Evolutionary conservation across 1,140 invertebrate species (phyloP), one percentile per base, ranked within the genome.

Genomic region (Asobara japonica): DNA sequence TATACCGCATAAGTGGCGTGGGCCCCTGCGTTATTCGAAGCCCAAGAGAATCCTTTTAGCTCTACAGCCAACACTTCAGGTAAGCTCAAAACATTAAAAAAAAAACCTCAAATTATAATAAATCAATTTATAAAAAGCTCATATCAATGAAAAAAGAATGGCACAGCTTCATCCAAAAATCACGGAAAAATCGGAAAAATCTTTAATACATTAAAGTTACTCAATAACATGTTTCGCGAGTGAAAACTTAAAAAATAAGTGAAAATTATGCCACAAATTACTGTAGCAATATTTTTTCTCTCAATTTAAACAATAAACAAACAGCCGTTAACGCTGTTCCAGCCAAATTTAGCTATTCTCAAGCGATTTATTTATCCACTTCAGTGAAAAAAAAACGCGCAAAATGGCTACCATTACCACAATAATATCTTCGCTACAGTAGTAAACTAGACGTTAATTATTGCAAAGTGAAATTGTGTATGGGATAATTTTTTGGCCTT

Each of bases 1-100:
- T 88, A 87, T 87, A 83, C 84, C 84, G 88, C 87, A 87, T 86
- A 88, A 89, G 89, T 91, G 88, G 89, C 89, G 89, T 90, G 89
- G 89, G 89, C 88, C 89, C 87, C 29, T 62, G 84, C 81, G 84
- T 84, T 88, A 88, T 89, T 89, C 89, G 88, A 89, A 90, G 89
- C 88, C 83, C 69, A 36, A 70, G 85, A 82, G 83, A 89, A 88
- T 88, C 87, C 87, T 88, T 86, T 88, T 86, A 87, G 88, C 88
- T 86, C 88, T 89, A 85, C 83, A 89, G 78, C 69, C 69, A 86
- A 84, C 83, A 80, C 84, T 86, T 79, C 86, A 90, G 89, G 89
- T 90, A 90, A 89, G 89, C 33, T 27, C 4, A 62, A 18, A 62
- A 31, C 31, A 62, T 62, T 30, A 64, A 84, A 84, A 88, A 89